phyloP scores from a whole-genome alignment of 2,113 vertebrate genomes.

The Sakesphorus luctuosus region DNA sequence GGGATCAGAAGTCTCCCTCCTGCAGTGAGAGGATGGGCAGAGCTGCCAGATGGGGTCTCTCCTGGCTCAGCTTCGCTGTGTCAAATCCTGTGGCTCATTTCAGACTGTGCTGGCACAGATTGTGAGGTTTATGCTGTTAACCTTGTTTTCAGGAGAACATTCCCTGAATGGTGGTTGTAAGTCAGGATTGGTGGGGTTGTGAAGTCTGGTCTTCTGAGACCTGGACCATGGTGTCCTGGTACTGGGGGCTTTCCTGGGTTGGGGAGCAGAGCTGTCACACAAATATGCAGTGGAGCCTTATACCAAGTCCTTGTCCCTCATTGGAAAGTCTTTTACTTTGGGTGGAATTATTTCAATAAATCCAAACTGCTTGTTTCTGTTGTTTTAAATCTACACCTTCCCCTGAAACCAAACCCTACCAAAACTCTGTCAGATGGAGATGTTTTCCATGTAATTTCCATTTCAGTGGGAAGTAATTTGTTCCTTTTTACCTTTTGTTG shows the following conservation, averaged over 20 bases:
- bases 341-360: not conserved
- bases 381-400: not conserved
- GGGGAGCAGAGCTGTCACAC: not conserved
- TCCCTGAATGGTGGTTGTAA: fast-evolving
- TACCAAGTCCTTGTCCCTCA: not conserved
- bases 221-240: not conserved
- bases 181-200: not conserved
- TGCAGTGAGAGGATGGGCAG: not conserved
- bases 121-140: not conserved
- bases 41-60: constrained; percentile 23
- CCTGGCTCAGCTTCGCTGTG: not conserved
- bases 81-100: not conserved
- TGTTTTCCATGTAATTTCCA: fast-evolving
- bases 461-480: not conserved
- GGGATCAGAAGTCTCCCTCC: not conserved
- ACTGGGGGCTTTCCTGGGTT: not conserved
- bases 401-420: not conserved
- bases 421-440: not conserved
- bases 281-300: not conserved
- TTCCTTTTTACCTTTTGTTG: not conserved
- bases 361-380: not conserved
- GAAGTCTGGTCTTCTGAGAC: not conserved
- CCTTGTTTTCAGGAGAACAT: not conserved
- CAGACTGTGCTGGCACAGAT: not conserved
- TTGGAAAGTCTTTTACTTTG: not conserved